Base-by-base conservation (phyloP, 1,140 invertebrate genomes). In the Panagrolaimus sp. region DNA sequence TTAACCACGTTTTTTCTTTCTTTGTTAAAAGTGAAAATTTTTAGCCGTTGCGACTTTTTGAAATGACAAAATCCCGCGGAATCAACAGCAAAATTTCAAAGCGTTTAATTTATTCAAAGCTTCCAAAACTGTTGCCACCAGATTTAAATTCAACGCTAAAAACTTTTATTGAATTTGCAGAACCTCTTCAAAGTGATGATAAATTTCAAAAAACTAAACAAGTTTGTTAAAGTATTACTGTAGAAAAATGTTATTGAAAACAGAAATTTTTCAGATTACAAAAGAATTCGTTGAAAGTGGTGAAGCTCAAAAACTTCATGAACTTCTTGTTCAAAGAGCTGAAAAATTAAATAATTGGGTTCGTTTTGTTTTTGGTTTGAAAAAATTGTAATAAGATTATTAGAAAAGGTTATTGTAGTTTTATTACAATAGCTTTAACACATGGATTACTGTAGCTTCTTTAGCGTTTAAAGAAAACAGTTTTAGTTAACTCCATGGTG, bases 401-500 rank as follows among this genome's bases (percentile, higher is more conserved):
- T n/a, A n/a, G n/a, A n/a, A n/a, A n/a, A n/a, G n/a, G n/a, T n/a
- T n/a, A n/a, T n/a, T n/a, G n/a, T n/a, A n/a, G n/a, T n/a, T n/a
- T n/a, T n/a, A n/a, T n/a, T n/a, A n/a, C n/a, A n/a, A n/a, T n/a
- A n/a, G n/a, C n/a, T n/a, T n/a, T n/a, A n/a, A n/a, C n/a, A n/a
- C 31, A 38, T 38, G 7, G 7, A 38, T 38, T 38, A 38, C 31
- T 38, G 31, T 38, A 38, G 7, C 27, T 20, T 61, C 20, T 51
- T 71, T 64, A 25, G 5, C n/a, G 13, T 38, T 7, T 45, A 9
- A 63, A 57, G n/a, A 9, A 31, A n/a, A 0, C 23, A 63, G 43
- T 69, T 79, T 27, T 44, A 79, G 78, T 66, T 81, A 23, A 81
- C 79, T 23, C 79, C 79, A 16, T 81, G 79, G 79, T 81, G 79